Percentiles rank a stretch among this genome's conserved stretches.
phyloP scores from a whole-genome alignment of 2,888 invertebrate genomes.

The Galerucella calmariensis region DNA sequence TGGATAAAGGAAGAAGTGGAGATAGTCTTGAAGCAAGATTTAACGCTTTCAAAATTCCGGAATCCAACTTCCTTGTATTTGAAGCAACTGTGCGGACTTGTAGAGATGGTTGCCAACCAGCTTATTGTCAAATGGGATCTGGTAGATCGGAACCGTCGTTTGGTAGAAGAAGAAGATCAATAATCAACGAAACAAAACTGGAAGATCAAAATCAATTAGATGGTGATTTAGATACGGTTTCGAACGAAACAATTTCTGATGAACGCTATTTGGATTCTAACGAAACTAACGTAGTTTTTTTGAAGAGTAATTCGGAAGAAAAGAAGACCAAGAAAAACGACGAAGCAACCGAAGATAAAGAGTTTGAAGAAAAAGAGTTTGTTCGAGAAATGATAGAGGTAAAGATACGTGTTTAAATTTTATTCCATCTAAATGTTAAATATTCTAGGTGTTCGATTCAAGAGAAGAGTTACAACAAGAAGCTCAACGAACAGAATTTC shows the following conservation, averaged over 20 bases:
- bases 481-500: slow-evolving; percentile 74
- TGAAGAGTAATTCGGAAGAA: slow-evolving; percentile 13
- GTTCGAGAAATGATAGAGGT: slow-evolving; percentile 92
- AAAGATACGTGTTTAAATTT: slow-evolving; percentile 38
- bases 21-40: slow-evolving; percentile 91
- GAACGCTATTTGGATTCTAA: slow-evolving; percentile 6
- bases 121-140: slow-evolving; percentile 81
- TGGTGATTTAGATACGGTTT: background rate
- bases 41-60: slow-evolving; percentile 94
- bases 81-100: slow-evolving; percentile 92
- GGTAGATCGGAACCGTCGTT: slow-evolving; percentile 85
- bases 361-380: slow-evolving; percentile 74
- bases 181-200: slow-evolving; percentile 56
- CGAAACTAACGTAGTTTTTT: slow-evolving; percentile 6
- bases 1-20: slow-evolving; percentile 86
- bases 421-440: too few relatives aligned
- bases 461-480: slow-evolving; percentile 77
- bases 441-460: slow-evolving; percentile 81
- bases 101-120: slow-evolving; percentile 89
- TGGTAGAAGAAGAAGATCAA: slow-evolving; percentile 74
- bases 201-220: slow-evolving; percentile 29
- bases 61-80: slow-evolving; percentile 92
- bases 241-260: slow-evolving; percentile 59
- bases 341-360: slow-evolving; percentile 66
- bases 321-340: slow-evolving; percentile 58